Conservation (phyloP, 2,797 vertebrate genomes). For the Paramormyrops hopkinsi region DNA sequence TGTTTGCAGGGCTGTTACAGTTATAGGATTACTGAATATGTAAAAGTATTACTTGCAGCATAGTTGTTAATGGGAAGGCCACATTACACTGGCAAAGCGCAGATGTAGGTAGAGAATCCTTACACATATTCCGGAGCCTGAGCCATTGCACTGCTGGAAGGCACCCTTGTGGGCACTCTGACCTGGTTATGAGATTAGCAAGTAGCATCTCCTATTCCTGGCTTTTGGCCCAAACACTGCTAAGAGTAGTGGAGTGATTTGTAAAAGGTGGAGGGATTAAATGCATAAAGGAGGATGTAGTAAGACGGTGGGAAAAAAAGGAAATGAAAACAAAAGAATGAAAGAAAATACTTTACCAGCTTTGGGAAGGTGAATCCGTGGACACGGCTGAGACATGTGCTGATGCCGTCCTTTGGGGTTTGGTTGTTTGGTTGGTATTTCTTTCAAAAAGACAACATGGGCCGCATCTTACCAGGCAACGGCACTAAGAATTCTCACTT, state of each 20-base stretch:
- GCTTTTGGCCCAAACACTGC: conserved; percentile 7
- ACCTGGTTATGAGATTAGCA: conserved; percentile 1
- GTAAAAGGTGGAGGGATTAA: neutral
- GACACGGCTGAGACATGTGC: neutral
- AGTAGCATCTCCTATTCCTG: neutral
- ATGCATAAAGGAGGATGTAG: neutral
- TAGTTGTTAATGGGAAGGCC: neutral
- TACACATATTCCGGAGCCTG: neutral
- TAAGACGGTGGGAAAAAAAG: neutral
- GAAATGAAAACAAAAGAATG: conserved; percentile 34
- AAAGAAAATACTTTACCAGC: neutral
- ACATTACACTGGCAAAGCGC: neutral
- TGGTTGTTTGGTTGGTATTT: neutral
- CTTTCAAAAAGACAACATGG: neutral
- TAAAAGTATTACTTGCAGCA: neutral
- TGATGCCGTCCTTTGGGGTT: neutral
- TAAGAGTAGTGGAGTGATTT: conserved; percentile 9
- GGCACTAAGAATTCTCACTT: neutral
- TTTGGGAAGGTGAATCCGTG: neutral
- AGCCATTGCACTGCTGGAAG: neutral
- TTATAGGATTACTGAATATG: neutral
- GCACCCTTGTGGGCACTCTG: neutral
- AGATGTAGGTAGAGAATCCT: neutral
- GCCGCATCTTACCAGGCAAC: neutral
- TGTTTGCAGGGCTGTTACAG: neutral